A percentile compares a stretch with the other conserved stretches of the same genome.
Evolutionary conservation across 2,113 vertebrate species (phyloP).

Genomic region (Neodontobutis hainanensis): DNA sequence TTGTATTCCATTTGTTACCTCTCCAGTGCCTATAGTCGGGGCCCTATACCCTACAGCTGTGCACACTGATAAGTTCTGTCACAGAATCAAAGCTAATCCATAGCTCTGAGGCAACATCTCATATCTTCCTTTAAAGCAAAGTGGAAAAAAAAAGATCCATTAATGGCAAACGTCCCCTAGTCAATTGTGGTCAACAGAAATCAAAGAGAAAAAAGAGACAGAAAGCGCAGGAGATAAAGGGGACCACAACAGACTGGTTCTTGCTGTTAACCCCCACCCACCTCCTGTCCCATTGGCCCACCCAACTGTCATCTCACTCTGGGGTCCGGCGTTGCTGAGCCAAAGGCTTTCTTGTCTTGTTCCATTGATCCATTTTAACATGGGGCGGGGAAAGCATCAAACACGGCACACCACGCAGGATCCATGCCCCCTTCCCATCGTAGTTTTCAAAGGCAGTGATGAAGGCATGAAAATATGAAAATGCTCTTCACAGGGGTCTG

Average conservation of each 20-base stretch:
- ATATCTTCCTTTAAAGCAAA: conserved; percentile 58
- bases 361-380: conserved; percentile 70
- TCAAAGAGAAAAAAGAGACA: conserved; percentile 55
- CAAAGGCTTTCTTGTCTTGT: conserved; percentile 63
- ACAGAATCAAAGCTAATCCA: conserved; percentile 71
- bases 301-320: conserved; percentile 54
- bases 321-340: conserved; percentile 46
- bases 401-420: conserved; percentile 50
- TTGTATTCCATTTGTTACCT: conserved; percentile 25
- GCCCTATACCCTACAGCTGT: conserved; percentile 35
- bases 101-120: conserved; percentile 53
- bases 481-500: conserved; percentile 78
- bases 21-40: conserved; percentile 7
- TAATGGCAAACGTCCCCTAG: conserved; percentile 53
- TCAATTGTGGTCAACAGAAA: conserved; percentile 63
- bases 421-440: conserved; percentile 33
- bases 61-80: conserved; percentile 60
- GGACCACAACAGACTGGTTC: conserved; percentile 30
- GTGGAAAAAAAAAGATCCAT: conserved; percentile 58
- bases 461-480: conserved; percentile 78
- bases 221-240: conserved; percentile 48
- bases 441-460: conserved; percentile 75
- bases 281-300: conserved; percentile 60
- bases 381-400: conserved; percentile 63
- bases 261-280: conserved; percentile 44